Evolutionary conservation across 2,888 invertebrate genomes (phyloP), one percentile per base, ranked within the genome.

Genomic region (Erpobdella octoculata): DNA sequence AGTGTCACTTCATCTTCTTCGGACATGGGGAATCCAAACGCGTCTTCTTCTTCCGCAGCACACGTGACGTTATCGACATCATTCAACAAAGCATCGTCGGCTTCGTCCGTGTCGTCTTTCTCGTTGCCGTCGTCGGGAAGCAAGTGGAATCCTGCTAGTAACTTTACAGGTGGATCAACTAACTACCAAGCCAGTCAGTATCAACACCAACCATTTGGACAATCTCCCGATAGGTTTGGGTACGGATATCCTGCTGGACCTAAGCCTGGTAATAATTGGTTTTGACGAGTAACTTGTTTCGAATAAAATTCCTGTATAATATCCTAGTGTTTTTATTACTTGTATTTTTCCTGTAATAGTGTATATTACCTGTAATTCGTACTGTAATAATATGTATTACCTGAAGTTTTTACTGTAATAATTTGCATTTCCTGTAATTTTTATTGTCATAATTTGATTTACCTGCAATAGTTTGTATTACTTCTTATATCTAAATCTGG

Each of bases 91-190:
- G 18, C 21, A 28, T 53, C 53, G 1, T 53, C 53, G 21, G 53
- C 21, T 1, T 25, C 21, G 21, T 53, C 53, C 15, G 12, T 28
- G 21, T 53, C 53, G 21, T 53, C 28, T 53, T 28, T 25, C 21
- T 53, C 53, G 53, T 53, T 28, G 1, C 28, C 53, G 6, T 4
- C 53, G 9, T 1, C 53, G 8, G 53, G 53, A 53, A 53, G 28
- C 53, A 53, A 53, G 53, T 53, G 53, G 53, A 53, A 53, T n/a
- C 9, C 53, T n/a, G 53, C 21, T 25, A 53, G 53, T n/a, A 15
- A 28, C 53, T 12, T 53, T n/a, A 28, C 53, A 53, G 53, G 53
- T n/a, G n/a, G n/a, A 53, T 25, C 21, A 8, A n/a, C 28, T 6
- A 53, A 53, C 18, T 53, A 9, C 15, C 53, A 53, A 53, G 53